Percentiles rank a stretch among this genome's conserved stretches.
These are phyloP conservation scores for Drosophila pruinosa DNA, from an alignment of 1,140 invertebrate species.

Conservation along the genomic window DNA sequence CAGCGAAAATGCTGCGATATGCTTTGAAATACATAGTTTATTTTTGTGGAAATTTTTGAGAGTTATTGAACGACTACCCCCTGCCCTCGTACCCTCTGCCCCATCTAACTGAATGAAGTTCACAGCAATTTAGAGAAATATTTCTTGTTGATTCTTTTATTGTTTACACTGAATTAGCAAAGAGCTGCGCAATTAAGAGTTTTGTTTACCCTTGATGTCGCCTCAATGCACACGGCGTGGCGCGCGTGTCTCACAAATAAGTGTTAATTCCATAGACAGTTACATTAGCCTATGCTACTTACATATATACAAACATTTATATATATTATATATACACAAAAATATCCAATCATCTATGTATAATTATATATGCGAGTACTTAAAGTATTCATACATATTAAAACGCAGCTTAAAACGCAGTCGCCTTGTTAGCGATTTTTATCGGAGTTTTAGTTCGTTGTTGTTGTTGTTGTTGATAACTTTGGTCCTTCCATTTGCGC, in stretches of 20 bases:
- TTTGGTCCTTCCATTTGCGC: constrained; percentile 30
- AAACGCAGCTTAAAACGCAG: neutral
- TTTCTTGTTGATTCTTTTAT: constrained; percentile 31
- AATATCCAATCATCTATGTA: neutral
- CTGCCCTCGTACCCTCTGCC: too few relatives aligned
- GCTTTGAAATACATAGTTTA: constrained; percentile 34
- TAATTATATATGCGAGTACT: too few relatives aligned
- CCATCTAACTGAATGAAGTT: neutral
- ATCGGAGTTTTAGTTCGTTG: neutral
- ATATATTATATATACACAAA: constrained; percentile 12
- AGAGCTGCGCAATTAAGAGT: constrained; percentile 35
- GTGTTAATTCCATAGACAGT: constrained; percentile 20
- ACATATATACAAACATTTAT: neutral
- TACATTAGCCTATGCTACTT: constrained; percentile 15
- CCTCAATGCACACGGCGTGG: constrained; percentile 4
- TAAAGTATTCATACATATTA: constrained; percentile 1
- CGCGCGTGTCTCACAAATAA: constrained; percentile 17
- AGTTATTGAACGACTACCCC: neutral
- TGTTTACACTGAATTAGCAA: constrained; percentile 37
- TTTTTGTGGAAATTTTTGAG: constrained; percentile 22
- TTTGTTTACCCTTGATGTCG: constrained; percentile 27
- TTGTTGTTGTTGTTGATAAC: constrained; percentile 2
- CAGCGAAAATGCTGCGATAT: constrained; percentile 12
- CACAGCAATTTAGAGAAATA: neutral
- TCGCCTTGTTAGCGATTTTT: neutral